Evolutionary conservation across 2,797 vertebrate species (phyloP), one percentile per base, ranked within the genome.

Genomic region (Spheniscus humboldti): DNA sequence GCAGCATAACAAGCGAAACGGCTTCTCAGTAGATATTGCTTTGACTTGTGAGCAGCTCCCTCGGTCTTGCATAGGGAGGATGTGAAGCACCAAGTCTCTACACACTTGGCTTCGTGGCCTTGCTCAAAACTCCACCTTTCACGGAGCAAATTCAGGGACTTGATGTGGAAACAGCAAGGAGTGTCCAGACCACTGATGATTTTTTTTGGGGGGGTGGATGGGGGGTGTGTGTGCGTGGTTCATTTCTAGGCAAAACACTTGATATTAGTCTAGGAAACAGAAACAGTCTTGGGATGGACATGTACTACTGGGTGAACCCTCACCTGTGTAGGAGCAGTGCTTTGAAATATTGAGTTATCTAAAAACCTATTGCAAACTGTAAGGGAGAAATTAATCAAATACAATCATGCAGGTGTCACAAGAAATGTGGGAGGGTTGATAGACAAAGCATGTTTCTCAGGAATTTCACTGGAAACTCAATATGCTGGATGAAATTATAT

Each of bases 51-150:
- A 68, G 31, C 18, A 68, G 23, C 37, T 50, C 23, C 30, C 12
- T 71, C 1, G 3, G 20, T 53, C 20, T 56, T 53, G 55, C 2
- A 1, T 20, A 45, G 28, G 23, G 50, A 85, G 23, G 31, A 45
- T 53, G 22, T 55, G 22, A 76, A 62, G 31, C 50, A 33, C 14
- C 3, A 24, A 10, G 23, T 57, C 11, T 33, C 35, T 47, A 16
- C 7, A 7, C 0, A 0, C 39, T 77, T 83, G 39, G 4, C 27
- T 85, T 69, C 0, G 0, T 69, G 43, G 18, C 13, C 31, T 43
- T 75, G 20, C 48, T 69, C 72, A 59, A 33, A 91, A 83, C 28
- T 64, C 18, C 5, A 13, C 12, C 6, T 83, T 55, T 56, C 60
- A 41, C 4, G 3, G 56, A 53, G 13, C n/a, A 37, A 33, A 3